Base-by-base conservation (phyloP, 2,113 vertebrate species). In the Mormyrus lacerda region DNA sequence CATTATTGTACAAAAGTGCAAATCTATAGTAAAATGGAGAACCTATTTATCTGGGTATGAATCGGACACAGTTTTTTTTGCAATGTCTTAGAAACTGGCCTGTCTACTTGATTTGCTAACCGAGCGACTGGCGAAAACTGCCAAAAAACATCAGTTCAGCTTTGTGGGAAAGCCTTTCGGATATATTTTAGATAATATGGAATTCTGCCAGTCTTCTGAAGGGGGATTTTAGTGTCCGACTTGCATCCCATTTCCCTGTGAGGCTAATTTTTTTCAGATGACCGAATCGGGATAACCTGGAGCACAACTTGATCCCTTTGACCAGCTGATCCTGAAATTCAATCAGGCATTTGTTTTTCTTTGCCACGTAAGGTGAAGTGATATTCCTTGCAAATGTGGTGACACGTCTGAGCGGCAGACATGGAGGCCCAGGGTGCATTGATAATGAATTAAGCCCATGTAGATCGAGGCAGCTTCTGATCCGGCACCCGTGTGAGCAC, bases 391-490 rank as follows among this genome's bases (percentile, higher is more conserved):
- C 42, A 51, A 50, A 44, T 82, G 86, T 45, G 50, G 27, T 4
- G 31, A 53, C 48, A 27, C 13, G 10, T n/a, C 15, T 31, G 48
- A 89, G 24, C 8, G n/a, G 53, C 47, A 55, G 42, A 47, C 42
- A 7, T 21, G 44, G 44, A 47, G 27, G 3, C 85, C 50, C 85
- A 2, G 15, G 15, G 50, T 53, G 47, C 48, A 53, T 39, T 19
- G 85, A 51, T 87, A 53, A 87, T 87, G 48, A 27, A 53, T 86
- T 86, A 84, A 89, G 24, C 8, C 19, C 19, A 91, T 90, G 92
- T 92, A 92, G 51, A 94, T 93, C 91, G 90, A 85, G 90, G 92
- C 93, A 90, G 91, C 91, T 89, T 91, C 69, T 93, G 92, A 92
- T 88, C 86, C 89, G 51, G 91, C 91, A 39, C 89, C 94, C 93